phyloP scores from a whole-genome alignment of 2,888 invertebrate species.

The Synanthedon vespiformis region DNA sequence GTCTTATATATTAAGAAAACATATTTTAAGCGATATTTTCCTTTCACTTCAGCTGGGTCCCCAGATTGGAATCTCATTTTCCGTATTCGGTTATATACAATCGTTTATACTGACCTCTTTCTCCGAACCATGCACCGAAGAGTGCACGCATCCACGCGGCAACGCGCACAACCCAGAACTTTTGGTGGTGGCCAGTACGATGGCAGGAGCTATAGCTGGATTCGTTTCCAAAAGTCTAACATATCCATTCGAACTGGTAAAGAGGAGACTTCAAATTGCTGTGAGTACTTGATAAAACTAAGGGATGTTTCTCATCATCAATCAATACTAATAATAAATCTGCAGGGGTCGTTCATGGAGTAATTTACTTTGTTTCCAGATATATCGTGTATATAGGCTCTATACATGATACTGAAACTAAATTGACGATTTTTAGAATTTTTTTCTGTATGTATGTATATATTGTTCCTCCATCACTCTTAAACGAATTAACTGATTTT shows the following conservation, averaged over 20 bases:
- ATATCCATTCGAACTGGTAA: constrained; percentile 89
- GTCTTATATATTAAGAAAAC: no score
- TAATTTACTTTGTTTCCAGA: no score
- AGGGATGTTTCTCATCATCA: no score
- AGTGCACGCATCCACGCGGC: constrained; percentile 6
- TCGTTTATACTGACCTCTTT: constrained; percentile 21
- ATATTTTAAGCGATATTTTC: background rate
- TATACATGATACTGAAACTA: no score
- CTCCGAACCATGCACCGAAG: background rate
- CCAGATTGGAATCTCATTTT: constrained; percentile 44
- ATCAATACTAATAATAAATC: no score
- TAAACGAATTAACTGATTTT: no score
- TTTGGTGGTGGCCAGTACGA: constrained; percentile 37
- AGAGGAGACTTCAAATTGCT: constrained; percentile 87
- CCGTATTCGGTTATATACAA: constrained; percentile 39
- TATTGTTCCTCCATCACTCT: no score
- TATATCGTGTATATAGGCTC: no score
- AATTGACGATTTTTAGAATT: no score
- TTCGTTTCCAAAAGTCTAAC: constrained; percentile 81
- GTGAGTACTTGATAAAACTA: constrained; percentile 35
- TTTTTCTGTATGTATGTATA: no score
- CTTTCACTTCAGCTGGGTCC: constrained; percentile 47
- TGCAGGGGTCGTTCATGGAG: no score
- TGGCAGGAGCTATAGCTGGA: constrained; percentile 80
- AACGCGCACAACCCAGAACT: constrained; percentile 14